Base-by-base conservation (phyloP, 2,888 invertebrate species). In the Drosophila kanekoi region DNA sequence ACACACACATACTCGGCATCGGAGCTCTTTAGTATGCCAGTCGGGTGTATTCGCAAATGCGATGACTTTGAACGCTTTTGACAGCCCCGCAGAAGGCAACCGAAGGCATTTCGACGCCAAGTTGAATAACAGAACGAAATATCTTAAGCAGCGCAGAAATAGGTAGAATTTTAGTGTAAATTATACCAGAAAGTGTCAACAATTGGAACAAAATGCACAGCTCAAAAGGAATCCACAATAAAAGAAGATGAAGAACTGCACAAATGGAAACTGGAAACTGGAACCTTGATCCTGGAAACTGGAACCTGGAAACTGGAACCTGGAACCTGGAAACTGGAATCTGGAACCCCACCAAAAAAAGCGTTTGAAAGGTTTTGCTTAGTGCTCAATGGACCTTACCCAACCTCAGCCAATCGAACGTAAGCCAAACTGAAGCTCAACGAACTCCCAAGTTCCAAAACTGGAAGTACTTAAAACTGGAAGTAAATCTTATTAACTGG, bases 51-150 rank as follows among this genome's bases (percentile, higher is more conserved):
- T 32, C 66, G 71, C 51, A 64, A 74, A 65, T 58, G 71, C 64
- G 69, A 74, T 79, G 79, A 79, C 79, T 79, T 79, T 79, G 80
- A 79, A 69, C 68, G 64, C 62, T 77, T 66, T 65, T 73, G 69
- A 68, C 72, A 72, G 47, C 13, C 40, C 18, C 44, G n/a, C 45
- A 37, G 40, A 59, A 69, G 64, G 48, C 40, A 67, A 48, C 45
- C 44, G 54, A 35, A 23, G 51, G 18, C 58, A 58, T 56, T 56
- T 52, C 43, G 47, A 18, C 37, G 51, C 28, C 18, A 33, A 71
- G 65, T 52, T 58, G 37, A 61, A 48, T 52, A 61, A 58, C 44
- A 59, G 37, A 33, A 20, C 18, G 38, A 54, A 14, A 45, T 47
- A 49, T 43, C 18, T 23, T 28, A 58, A 18, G 28, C 11, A 32